Evolutionary conservation across 2,797 vertebrate species (phyloP), one percentile per base, ranked within the genome.

Genomic region (Benthosema pterotum): DNA sequence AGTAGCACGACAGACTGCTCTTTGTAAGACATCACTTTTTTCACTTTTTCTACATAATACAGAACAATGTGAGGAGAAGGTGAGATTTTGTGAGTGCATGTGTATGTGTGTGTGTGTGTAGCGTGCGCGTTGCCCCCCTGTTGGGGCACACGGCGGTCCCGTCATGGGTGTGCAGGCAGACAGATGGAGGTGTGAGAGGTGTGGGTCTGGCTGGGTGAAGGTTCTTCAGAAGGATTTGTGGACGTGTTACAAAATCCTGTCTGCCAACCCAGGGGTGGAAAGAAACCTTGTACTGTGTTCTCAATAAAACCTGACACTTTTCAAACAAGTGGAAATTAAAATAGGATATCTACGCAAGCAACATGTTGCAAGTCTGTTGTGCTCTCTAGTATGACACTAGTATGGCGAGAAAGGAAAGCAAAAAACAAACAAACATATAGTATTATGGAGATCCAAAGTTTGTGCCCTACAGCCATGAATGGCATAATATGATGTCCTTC

Each of bases 151-250:
- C 7, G 28, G 28, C 5, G 28, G 28, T 28, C 28, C 28, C 28
- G 28, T 55, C 47, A 9, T 5, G 1, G 22, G 50, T 60, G 32
- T 69, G 51, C 61, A 19, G 50, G 28, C 59, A 53, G 56, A 59
- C 46, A 57, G 13, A 60, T 47, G 50, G 42, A 14, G 48, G 63
- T 72, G 17, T 66, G 62, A 63, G 45, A 43, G 54, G 13, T 61
- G 56, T 65, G 52, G 71, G 72, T 46, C 67, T 16, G 14, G 14
- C 5, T n/a, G 19, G 9, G 18, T 32, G 17, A 19, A 7, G 22
- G 46, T 49, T 17, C 85, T 87, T 86, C 63, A 75, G 75, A 74
- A 79, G 85, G 87, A 83, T 88, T 87, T 88, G 87, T 86, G 79
- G 78, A 77, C 82, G 82, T 70, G 83, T 90, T 87, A 88, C 81